Evolutionary conservation across 2,888 invertebrate species (phyloP).

Genomic region (Elmis aenea): DNA sequence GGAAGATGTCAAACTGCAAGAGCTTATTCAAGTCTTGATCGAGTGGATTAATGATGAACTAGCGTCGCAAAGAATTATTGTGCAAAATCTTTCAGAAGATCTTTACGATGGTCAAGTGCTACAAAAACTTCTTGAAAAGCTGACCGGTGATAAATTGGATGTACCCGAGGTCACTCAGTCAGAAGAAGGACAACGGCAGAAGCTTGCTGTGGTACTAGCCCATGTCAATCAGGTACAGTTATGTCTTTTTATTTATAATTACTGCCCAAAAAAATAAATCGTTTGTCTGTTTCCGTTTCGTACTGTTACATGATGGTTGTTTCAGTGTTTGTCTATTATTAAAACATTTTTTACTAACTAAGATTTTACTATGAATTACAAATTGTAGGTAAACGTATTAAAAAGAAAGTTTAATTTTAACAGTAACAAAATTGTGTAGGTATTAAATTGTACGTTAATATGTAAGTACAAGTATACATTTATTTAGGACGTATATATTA

Average conservation of each 20-base stretch:
- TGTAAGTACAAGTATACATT: too few species aligned
- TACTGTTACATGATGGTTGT: slow-evolving; percentile 1
- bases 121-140: slow-evolving; percentile 72
- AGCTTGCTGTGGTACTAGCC: slow-evolving; percentile 81
- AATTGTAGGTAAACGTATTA: too few species aligned
- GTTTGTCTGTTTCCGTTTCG: neutral
- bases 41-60: slow-evolving; percentile 99
- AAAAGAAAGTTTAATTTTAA: too few species aligned
- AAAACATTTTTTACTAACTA: too few species aligned
- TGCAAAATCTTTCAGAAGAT: slow-evolving; percentile 94
- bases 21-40: slow-evolving; percentile 79
- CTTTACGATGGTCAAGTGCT: slow-evolving; percentile 93
- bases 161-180: slow-evolving; percentile 98
- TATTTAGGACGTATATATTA: too few species aligned
- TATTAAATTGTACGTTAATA: too few species aligned
- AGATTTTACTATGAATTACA: too few species aligned
- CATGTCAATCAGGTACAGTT: slow-evolving; percentile 74
- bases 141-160: slow-evolving; percentile 84
- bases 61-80: slow-evolving; percentile 93
- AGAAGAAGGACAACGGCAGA: slow-evolving; percentile 95
- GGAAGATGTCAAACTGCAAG: slow-evolving; percentile 79
- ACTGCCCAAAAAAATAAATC: too few species aligned
- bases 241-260: too few species aligned
- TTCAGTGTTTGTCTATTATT: too few species aligned
- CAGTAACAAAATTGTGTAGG: too few species aligned